Evolutionary conservation across 1,140 invertebrate species (phyloP).

Genomic region (Achroia grisella): DNA sequence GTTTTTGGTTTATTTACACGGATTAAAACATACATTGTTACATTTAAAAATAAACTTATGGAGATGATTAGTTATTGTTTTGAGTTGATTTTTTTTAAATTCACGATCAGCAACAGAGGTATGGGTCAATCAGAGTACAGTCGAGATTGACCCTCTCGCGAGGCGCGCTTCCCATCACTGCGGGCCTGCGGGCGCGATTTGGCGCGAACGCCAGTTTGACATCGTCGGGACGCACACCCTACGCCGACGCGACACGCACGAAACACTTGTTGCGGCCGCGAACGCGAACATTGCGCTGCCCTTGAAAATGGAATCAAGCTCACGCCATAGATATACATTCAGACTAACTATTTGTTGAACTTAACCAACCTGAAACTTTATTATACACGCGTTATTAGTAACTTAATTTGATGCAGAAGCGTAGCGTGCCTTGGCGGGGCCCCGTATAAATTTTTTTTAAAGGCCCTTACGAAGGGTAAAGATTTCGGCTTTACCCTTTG

Average conservation of each 20-base stretch:
- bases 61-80: too few relatives aligned
- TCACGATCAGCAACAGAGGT: too few relatives aligned
- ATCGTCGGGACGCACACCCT: slow-evolving; percentile 36
- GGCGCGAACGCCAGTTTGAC: slow-evolving; percentile 39
- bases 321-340: not conserved
- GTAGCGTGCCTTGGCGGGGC: too few relatives aligned
- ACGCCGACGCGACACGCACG: slow-evolving; percentile 40
- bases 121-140: slow-evolving; percentile 9
- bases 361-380: too few relatives aligned
- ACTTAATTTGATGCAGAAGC: too few relatives aligned
- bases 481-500: too few relatives aligned
- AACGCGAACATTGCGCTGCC: slow-evolving; percentile 28
- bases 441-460: too few relatives aligned
- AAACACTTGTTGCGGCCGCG: slow-evolving; percentile 50
- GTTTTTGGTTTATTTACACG: not conserved
- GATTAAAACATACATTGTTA: not conserved
- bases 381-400: too few relatives aligned
- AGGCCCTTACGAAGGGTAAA: too few relatives aligned
- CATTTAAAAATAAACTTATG: too few relatives aligned
- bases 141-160: slow-evolving; percentile 44
- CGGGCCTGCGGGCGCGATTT: slow-evolving; percentile 48
- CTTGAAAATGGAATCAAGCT: slow-evolving; percentile 46
- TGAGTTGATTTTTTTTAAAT: too few relatives aligned
- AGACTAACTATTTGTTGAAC: too few relatives aligned
- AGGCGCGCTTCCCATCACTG: slow-evolving; percentile 56